phyloP scores from a whole-genome alignment of 2,888 invertebrate genomes.

The Melangyna quadrimaculata region DNA sequence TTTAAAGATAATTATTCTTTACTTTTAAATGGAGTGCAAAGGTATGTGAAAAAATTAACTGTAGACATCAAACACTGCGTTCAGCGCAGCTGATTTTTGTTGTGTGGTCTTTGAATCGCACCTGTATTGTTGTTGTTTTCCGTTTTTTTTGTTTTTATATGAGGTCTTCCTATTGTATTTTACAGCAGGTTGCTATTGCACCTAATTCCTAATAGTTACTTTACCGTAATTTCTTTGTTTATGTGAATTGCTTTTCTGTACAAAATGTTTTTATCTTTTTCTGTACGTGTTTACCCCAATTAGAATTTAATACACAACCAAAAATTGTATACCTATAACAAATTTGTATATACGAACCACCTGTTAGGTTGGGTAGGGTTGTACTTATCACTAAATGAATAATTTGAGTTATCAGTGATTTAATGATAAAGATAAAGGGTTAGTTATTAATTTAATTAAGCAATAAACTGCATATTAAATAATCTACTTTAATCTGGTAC shows the following conservation, averaged over 20 bases:
- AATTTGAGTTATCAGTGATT: neutral
- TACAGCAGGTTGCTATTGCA: neutral
- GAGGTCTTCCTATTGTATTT: constrained; percentile 27
- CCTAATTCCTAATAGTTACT: neutral
- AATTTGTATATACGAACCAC: neutral
- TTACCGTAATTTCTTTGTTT: constrained; percentile 31
- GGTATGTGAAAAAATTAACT: neutral
- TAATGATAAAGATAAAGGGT: neutral
- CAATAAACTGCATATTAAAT: neutral
- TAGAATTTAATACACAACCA: neutral
- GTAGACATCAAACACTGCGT: neutral
- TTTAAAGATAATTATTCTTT: neutral
- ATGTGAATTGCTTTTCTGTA: neutral
- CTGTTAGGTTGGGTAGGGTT: no score
- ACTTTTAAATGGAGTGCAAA: neutral
- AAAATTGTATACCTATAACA: neutral
- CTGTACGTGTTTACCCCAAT: neutral
- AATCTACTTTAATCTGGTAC: no score
- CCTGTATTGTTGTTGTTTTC: neutral
- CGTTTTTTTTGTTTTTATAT: constrained; percentile 31
- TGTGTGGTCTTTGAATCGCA: constrained; percentile 35
- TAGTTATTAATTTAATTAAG: neutral
- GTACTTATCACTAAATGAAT: neutral
- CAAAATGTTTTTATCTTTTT: neutral
- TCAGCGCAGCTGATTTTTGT: constrained; percentile 64